Evolutionary conservation across 2,113 vertebrate species (phyloP).

Genomic region (Pandion haliaetus): DNA sequence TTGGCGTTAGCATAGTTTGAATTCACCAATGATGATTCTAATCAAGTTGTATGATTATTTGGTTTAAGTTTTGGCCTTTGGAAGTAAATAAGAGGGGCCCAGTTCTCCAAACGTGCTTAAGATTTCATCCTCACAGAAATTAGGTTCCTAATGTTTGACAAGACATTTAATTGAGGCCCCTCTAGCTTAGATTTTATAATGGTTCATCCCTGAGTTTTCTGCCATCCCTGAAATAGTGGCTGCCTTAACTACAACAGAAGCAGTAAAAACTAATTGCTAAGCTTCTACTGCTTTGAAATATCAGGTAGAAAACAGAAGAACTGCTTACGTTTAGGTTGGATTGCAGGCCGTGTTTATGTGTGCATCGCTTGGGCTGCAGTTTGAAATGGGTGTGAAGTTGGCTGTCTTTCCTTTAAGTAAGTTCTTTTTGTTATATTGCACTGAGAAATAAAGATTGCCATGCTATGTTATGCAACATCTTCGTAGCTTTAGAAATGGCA

Average conservation of each 20-base stretch:
- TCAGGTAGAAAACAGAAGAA: background rate
- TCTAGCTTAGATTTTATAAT: background rate
- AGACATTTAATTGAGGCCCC: background rate
- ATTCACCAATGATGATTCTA: background rate
- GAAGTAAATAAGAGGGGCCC: background rate
- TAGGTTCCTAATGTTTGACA: background rate
- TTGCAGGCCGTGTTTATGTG: background rate
- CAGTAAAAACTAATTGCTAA: background rate
- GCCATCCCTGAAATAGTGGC: background rate
- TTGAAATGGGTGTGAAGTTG: background rate
- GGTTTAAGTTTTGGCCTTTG: background rate
- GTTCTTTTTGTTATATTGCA: background rate
- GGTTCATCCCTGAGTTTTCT: background rate
- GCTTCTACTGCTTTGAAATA: background rate
- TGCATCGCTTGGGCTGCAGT: background rate
- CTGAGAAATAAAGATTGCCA: background rate
- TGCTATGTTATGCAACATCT: fast-evolving
- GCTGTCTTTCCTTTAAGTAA: background rate
- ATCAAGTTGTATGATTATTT: background rate
- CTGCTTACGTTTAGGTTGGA: fast-evolving
- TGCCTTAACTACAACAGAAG: background rate
- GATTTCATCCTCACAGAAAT: background rate
- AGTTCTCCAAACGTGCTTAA: background rate
- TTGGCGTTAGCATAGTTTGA: background rate
- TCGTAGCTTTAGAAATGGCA: background rate